phyloP scores from a whole-genome alignment of 2,113 vertebrate genomes.

The Nycticryphes semicollaris region DNA sequence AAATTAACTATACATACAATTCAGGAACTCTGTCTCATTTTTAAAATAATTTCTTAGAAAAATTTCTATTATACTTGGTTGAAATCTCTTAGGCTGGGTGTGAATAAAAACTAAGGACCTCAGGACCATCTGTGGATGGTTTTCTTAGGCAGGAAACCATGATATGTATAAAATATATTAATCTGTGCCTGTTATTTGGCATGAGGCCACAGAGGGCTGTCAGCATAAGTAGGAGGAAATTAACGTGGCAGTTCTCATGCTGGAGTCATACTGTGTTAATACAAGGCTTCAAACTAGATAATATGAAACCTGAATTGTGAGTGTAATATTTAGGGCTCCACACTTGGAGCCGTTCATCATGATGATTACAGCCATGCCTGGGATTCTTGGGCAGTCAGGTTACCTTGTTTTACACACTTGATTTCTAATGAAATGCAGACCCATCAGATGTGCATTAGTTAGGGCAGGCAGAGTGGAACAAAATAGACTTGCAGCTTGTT shows the following conservation, averaged over 20 bases:
- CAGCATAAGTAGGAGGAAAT: not conserved
- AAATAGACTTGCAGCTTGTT: not conserved
- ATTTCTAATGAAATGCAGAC: not conserved
- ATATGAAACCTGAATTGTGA: not conserved
- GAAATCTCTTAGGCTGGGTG: not conserved
- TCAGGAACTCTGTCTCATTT: not conserved
- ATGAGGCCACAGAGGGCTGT: not conserved
- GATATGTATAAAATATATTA: not conserved
- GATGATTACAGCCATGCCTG: not conserved
- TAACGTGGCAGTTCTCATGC: not conserved
- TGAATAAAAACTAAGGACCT: not conserved
- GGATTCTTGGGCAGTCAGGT: not conserved
- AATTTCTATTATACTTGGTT: not conserved
- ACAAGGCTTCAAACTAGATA: not conserved
- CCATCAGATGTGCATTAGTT: not conserved
- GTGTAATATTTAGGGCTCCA: not conserved
- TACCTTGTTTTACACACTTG: not conserved
- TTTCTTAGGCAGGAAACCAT: not conserved
- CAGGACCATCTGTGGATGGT: not conserved
- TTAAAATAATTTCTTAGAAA: not conserved
- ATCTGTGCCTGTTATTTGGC: not conserved
- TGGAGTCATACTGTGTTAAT: conserved; percentile 7
- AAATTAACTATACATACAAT: not conserved
- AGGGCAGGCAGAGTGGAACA: not conserved
- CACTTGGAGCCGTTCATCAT: not conserved